Evolutionary conservation across 37 sponge, comb jelly and placozoan genomes (phyloP).

Genomic region (Tethya wilhelma): DNA sequence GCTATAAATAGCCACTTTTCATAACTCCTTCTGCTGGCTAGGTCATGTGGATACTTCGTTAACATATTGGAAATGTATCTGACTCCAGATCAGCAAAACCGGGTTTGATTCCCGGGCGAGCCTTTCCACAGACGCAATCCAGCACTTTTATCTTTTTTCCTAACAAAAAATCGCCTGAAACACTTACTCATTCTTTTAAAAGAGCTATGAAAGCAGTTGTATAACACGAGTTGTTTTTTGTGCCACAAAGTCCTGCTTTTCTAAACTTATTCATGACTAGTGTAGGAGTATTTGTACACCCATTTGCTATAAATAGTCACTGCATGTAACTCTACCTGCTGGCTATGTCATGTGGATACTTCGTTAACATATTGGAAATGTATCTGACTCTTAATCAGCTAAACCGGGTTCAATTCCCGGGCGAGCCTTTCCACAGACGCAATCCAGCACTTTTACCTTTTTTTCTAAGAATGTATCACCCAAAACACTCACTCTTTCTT

Average conservation of each 20-base stretch:
- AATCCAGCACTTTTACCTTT: constrained; percentile 20
- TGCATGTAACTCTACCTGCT: neutral
- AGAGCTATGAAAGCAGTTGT: too few species aligned
- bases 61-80: neutral
- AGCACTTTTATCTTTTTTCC: neutral
- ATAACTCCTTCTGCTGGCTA: constrained; percentile 8
- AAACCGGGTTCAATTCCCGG: neutral
- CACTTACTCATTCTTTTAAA: too few species aligned
- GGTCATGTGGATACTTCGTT: constrained; percentile 44
- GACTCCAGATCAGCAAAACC: neutral
- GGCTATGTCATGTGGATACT: constrained; percentile 49
- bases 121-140: constrained; percentile 14
- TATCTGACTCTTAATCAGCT: neutral
- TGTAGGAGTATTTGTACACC: neutral
- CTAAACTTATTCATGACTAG: neutral
- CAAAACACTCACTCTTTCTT: neutral
- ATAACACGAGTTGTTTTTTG: neutral
- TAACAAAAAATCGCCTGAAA: too few species aligned
- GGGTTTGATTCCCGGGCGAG: neutral
- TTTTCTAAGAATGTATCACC: too few species aligned
- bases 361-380: neutral
- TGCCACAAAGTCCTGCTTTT: neutral
- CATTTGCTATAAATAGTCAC: neutral
- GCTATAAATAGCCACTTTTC: neutral
- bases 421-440: constrained; percentile 24